Base-by-base conservation (phyloP, 2,113 vertebrate species). In the Mandrillus leucophaeus region DNA sequence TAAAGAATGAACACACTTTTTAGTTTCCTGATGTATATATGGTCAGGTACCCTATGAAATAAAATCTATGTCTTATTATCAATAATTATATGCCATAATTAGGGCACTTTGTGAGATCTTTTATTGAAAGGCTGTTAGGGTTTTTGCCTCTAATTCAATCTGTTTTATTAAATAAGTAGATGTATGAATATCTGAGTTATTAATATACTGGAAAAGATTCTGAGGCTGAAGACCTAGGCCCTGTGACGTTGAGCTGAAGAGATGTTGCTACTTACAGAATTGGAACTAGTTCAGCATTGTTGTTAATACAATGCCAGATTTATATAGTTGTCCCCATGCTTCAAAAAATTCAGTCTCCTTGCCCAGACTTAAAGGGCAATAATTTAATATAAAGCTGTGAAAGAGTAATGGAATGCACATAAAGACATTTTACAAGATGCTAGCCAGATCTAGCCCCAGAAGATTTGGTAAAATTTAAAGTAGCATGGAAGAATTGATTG, bases 401-500 rank as follows among this genome's bases (percentile, higher is more conserved):
- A 90, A 94, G 66, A 45, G 45, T 78, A 85, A 87, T 66, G 12
- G 8, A 50, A 73, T 59, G 35, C 83, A 70, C 52, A 18, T 81
- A 75, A 89, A 94, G 48, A 86, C 6, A 79, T 84, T 88, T 95
- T 96, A 93, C 0, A 90, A 93, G 70, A 83, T 38, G 89, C 45
- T 45, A 82, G 43, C 23, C 16, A 90, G 13, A 93, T 38, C 13
- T 52, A 90, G 27, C 35, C 81, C 55, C 64, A 79, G 88, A 90
- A 75, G 25, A 76, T n/a, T 84, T 95, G 43, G 40, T 85, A 89
- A 95, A 90, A 90, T 88, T 93, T 95, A 68, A 75, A 91, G 57
- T 88, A 76, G 27, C n/a, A 55, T 10, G n/a, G 48, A 90, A 3
- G 6, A 95, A 86, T 82, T 57, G 35, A 75, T 59, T 75, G 16